Conservation (phyloP, 1,140 invertebrate genomes). For the Arctopsyche grandis region DNA sequence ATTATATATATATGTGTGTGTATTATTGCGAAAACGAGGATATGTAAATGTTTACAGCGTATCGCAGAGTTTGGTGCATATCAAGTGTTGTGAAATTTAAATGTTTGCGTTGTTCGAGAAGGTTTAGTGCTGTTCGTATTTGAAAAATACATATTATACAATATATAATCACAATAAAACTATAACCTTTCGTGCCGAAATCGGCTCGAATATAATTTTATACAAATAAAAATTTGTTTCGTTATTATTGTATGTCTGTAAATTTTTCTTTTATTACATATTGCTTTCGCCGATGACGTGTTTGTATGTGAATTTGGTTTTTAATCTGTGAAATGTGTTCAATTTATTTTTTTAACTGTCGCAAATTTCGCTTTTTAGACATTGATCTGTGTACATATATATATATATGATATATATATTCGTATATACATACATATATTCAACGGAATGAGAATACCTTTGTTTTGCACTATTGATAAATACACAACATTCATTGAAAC, state of each 20-base stretch:
- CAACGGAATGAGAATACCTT: constrained; percentile 51
- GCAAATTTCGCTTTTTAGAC: neutral
- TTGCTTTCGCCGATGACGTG: neutral
- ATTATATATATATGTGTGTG: constrained; percentile 31
- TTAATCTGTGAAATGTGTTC: neutral
- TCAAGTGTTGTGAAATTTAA: constrained; percentile 51
- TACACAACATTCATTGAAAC: constrained; percentile 53
- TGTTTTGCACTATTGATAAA: constrained; percentile 56
- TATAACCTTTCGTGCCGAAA: neutral
- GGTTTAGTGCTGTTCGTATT: constrained; percentile 9
- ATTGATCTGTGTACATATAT: constrained; percentile 15
- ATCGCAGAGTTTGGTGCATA: constrained; percentile 51
- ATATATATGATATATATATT: constrained; percentile 29
- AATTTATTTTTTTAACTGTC: neutral
- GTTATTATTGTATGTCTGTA: too few species aligned
- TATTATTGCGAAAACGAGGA: constrained; percentile 18
- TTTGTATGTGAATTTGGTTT: neutral
- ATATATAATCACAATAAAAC: neutral
- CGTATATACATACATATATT: constrained; percentile 49
- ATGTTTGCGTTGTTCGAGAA: constrained; percentile 27
- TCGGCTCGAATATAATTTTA: too few species aligned
- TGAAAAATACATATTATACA: neutral
- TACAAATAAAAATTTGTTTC: neutral
- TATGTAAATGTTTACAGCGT: constrained; percentile 45
- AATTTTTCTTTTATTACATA: too few species aligned